Evolutionary conservation across 1,140 invertebrate species (phyloP), one percentile per base, ranked within the genome.

Genomic region (Megathymus violae): DNA sequence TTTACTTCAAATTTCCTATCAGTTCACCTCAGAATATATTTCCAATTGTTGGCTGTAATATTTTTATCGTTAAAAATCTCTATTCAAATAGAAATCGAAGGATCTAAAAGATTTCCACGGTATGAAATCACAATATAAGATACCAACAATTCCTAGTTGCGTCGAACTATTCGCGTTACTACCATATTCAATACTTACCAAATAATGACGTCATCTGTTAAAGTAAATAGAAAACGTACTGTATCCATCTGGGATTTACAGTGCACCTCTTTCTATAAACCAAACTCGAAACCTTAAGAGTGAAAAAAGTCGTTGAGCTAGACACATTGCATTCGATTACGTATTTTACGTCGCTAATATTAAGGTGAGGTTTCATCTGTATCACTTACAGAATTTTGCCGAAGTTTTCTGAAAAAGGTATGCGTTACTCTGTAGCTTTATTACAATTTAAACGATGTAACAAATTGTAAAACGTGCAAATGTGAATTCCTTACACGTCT

Each of bases 361-460:
- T 31, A 66, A 59, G 34, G 63, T 60, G 27, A 31, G 38, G 44
- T 56, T 64, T 68, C 0, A 11, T 13, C 36, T 62, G 59, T n/a
- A 1, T 7, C 5, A 3, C 7, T 5, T 52, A 9, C 15, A 16
- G 22, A 43, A 38, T 38, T 61, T 74, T 64, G 11, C 46, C 27
- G 52, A 64, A 62, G 58, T 31, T 61, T 52, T 58, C 46, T 19
- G 62, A 56, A 44, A 64, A 63, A 71, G 67, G 74, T 76, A 82
- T 80, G 75, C 78, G 80, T 85, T 83, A 79, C 78, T 79, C 63
- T 66, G 73, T 72, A 83, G 76, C 78, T 85, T 85, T 85, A 88
- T 88, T 88, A 85, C 82, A 85, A 88, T 88, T 85, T 88, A 85
- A 85, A 81, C 74, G 75, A 80, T 88, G 80, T 84, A 85, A 88